Conservation (phyloP, 2,113 vertebrate species). For the Symphodus melops region DNA sequence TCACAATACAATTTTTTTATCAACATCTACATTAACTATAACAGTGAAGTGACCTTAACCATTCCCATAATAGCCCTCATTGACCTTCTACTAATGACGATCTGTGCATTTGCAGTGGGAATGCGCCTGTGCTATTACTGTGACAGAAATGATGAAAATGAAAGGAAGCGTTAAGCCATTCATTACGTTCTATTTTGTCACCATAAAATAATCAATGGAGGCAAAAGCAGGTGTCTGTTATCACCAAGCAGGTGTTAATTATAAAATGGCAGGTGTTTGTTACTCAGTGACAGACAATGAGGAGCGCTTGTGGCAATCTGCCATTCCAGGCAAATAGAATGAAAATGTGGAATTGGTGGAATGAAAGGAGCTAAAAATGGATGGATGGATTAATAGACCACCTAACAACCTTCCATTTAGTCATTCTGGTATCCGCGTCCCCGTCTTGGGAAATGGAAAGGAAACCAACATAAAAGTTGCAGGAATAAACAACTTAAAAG, state of each 20-base stretch:
- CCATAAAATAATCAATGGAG: slow-evolving; percentile 41
- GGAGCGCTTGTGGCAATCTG: slow-evolving; percentile 34
- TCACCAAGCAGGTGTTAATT: slow-evolving; percentile 64
- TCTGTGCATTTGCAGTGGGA: background rate
- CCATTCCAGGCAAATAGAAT: slow-evolving; percentile 25
- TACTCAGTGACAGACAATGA: slow-evolving; percentile 37
- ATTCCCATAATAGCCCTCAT: background rate
- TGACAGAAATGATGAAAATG: slow-evolving; percentile 25
- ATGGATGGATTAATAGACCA: slow-evolving; percentile 31
- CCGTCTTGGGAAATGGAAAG: background rate
- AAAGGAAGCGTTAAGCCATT: slow-evolving; percentile 43
- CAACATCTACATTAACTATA: no score
- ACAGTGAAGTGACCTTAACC: background rate
- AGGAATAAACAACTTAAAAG: slow-evolving; percentile 10
- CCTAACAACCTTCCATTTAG: background rate
- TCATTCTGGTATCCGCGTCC: background rate
- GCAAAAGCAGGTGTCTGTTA: slow-evolving; percentile 59
- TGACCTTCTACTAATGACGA: background rate
- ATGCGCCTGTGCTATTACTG: background rate
- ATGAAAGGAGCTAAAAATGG: slow-evolving; percentile 20
- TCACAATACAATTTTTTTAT: no score
- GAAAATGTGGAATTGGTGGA: slow-evolving; percentile 32
- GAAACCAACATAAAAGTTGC: background rate
- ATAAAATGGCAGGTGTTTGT: slow-evolving; percentile 59
- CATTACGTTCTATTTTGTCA: slow-evolving; percentile 43